Evolutionary conservation across 2,797 vertebrate genomes (phyloP).

Genomic region (Artibeus lituratus): DNA sequence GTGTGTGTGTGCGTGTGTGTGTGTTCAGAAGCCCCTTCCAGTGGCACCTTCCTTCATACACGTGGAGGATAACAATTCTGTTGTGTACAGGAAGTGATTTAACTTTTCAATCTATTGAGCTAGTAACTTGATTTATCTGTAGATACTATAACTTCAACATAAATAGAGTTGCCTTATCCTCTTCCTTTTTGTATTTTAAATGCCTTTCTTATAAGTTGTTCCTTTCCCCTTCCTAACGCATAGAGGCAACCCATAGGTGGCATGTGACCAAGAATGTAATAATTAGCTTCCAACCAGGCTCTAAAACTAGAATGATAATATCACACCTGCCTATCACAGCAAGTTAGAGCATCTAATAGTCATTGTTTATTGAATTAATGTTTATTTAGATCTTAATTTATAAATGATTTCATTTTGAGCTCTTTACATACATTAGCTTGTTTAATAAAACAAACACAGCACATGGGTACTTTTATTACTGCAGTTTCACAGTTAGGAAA

Average conservation of each 20-base stretch:
- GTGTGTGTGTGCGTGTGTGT: not conserved
- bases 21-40: not conserved
- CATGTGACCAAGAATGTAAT: not conserved
- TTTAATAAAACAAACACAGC: not conserved
- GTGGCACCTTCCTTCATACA: not conserved
- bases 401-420: not conserved
- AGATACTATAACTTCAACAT: constrained; percentile 60
- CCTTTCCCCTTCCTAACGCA: not conserved
- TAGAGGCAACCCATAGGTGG: not conserved
- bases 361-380: not conserved
- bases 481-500: not conserved
- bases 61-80: constrained; percentile 63
- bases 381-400: not conserved
- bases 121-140: constrained; percentile 77
- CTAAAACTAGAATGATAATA: not conserved
- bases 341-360: not conserved
- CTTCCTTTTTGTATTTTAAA: not conserved
- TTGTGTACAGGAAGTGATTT: constrained; percentile 63
- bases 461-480: not conserved
- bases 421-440: not conserved
- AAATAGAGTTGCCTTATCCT: constrained; percentile 51
- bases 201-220: not conserved
- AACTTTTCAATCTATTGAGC: constrained; percentile 62
- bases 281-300: not conserved
- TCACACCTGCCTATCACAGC: not conserved